phyloP scores from a whole-genome alignment of 1,140 invertebrate genomes.

The Drosophila bocqueti region DNA sequence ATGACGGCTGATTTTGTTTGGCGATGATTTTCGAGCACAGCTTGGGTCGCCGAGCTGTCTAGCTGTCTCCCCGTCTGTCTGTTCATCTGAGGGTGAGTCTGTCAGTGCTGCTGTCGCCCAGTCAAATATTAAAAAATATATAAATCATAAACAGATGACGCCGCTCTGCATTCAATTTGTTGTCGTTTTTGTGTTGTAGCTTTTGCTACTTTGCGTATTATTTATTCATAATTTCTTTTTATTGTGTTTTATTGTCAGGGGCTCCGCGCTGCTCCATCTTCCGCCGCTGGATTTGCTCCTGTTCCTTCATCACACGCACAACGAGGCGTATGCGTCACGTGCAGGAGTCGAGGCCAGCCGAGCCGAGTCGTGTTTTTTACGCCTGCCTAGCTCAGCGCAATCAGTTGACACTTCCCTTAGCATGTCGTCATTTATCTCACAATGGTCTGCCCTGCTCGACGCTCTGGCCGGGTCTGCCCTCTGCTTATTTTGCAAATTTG shows the following conservation, averaged over 20 bases:
- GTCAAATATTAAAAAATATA: conserved; percentile 75
- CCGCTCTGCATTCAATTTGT: conserved; percentile 43
- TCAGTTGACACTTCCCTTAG: conserved; percentile 82
- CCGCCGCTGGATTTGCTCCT: conserved; percentile 27
- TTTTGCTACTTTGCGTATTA: conserved; percentile 76
- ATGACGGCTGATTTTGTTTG: conserved; percentile 72
- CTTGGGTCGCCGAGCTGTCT: conserved; percentile 33
- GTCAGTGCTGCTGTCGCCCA: conserved; percentile 27
- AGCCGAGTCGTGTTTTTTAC: conserved; percentile 64
- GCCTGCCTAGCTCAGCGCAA: conserved; percentile 82
- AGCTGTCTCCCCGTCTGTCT: conserved; percentile 5
- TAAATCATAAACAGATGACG: conserved; percentile 82
- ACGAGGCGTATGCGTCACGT: conserved; percentile 81
- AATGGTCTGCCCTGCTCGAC: conserved; percentile 46
- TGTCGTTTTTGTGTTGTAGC: conserved; percentile 44
- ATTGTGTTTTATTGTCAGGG: conserved; percentile 76
- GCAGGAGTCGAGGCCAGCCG: conserved; percentile 44
- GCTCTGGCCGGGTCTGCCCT: conserved; percentile 30
- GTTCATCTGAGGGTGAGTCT: conserved; percentile 1
- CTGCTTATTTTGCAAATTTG: conserved; percentile 83
- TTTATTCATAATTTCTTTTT: conserved; percentile 84
- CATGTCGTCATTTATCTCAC: conserved; percentile 80
- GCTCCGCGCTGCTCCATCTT: neutral
- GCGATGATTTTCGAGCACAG: conserved; percentile 49
- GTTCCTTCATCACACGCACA: conserved; percentile 62